Base-by-base conservation (phyloP, 2,113 vertebrate species). In the Carassius gibelio region DNA sequence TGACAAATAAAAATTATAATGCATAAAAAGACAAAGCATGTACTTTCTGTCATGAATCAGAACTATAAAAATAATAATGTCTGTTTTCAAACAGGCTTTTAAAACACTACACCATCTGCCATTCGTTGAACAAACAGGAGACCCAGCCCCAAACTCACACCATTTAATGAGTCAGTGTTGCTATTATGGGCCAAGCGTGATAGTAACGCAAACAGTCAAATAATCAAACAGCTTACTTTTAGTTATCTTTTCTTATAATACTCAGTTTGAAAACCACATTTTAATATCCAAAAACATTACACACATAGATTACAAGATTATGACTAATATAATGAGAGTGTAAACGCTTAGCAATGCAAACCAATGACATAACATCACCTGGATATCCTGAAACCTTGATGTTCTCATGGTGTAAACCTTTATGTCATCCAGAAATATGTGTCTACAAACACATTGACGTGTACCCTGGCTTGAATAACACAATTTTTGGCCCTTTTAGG, bases 401-500 rank as follows among this genome's bases (percentile, higher is more conserved):
- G 11, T 42, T 64, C 34, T 72, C 34, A 21, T 69, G 42, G 15
- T n/a, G 30, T 57, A 59, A 48, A 36, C 42, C 52, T 19, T 50
- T 61, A 85, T 81, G 34, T 52, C n/a, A 34, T 75, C 14, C 11
- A 21, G 10, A 15, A 82, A 77, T 45, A 17, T 62, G 55, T 86
- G 75, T 62, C 23, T 87, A 38, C 26, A 83, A 38, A 38, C 50
- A 61, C 64, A 61, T 61, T 17, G 62, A 45, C 77, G 13, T 69
- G 66, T 38, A 66, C 64, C 57, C n/a, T 0, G 36, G 30, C 69
- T 87, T 61, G 48, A 79, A 74, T 80, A 80, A 75, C 75, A 75
- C 55, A 45, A 36, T 59, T 68, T 23, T 68, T 78, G 87, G 76
- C 79, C 87, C 84, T 86, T 45, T 42, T 15, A 81, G 34, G 81